Evolutionary conservation across 2,888 invertebrate genomes (phyloP), one percentile per base, ranked within the genome.

Genomic region (Chrysolina oricalcia): DNA sequence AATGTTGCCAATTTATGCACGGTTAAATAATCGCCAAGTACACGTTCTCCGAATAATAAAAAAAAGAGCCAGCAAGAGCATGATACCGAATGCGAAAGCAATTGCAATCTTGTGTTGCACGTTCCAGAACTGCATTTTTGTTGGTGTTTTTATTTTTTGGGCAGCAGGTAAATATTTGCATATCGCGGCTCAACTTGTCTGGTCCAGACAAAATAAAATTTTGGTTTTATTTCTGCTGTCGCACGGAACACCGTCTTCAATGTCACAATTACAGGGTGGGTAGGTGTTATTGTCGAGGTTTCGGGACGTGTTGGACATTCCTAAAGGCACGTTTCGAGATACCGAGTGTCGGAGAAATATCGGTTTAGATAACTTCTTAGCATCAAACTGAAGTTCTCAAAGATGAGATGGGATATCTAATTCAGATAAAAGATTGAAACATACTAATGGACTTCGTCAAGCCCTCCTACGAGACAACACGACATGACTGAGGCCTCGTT

Each of bases 181-280:
- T 85, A 85, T 85, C 83, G 82, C 83, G 80, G 77, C 70, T 78
- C 84, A 82, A 83, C 84, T 83, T 84, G 84, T 82, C 84, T 83
- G 84, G 85, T 80, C 84, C 85, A 86, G 86, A 86, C 86, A 85
- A 85, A 85, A 85, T 85, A 85, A 85, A 83, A 83, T 83, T 84
- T 82, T 76, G 81, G 82, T 85, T 85, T 83, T 85, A 83, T 83
- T 84, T 83, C 27, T 53, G 8, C 17, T 50, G 68, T 68, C 40
- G 53, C 53, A 48, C 27, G 68, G 48, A 65, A 68, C 53, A 62
- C 70, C 70, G 56, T 62, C 64, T 62, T 46, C 64, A 70, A 70
- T 70, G 64, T 70, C 70, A 41, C 70, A 70, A 59, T 59, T 59
- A 59, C 59, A 59, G 59, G 59, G 59, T 59, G 59, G 35, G 59